phyloP scores from a whole-genome alignment of 53 echinoderm and acorn worm genomes.

The Zoroaster sp. region DNA sequence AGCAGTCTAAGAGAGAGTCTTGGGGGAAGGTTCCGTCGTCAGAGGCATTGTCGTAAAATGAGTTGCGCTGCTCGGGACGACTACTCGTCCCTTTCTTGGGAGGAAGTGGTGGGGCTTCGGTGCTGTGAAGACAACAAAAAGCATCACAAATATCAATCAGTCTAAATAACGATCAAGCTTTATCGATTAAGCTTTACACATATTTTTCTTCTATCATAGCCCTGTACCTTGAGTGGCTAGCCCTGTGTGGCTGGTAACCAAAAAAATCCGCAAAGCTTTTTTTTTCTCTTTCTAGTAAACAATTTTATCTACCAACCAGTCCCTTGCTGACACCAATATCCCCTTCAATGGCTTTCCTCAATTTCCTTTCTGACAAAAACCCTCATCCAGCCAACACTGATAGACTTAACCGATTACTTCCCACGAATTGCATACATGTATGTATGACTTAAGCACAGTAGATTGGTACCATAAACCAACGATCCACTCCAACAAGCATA shows the following conservation, averaged over 20 bases:
- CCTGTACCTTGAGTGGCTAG: too few species aligned
- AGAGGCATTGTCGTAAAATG: conserved; percentile 68
- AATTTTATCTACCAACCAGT: too few species aligned
- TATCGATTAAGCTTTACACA: too few species aligned
- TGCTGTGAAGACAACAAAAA: not conserved
- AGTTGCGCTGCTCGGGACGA: conserved; percentile 49
- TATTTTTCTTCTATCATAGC: too few species aligned
- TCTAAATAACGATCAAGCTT: too few species aligned
- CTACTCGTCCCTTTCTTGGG: conserved; percentile 60
- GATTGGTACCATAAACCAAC: too few species aligned
- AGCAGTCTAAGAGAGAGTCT: conserved; percentile 59
- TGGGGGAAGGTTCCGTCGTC: conserved; percentile 36
- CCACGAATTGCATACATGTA: too few species aligned
- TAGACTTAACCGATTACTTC: not conserved
- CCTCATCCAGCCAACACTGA: not conserved
- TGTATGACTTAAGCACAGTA: too few species aligned
- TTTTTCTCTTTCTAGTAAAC: too few species aligned
- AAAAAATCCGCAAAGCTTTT: too few species aligned
- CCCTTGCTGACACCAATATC: not conserved
- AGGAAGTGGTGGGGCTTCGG: conserved; percentile 75
- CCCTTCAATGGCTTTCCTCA: not conserved
- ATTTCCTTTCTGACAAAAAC: not conserved
- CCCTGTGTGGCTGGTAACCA: too few species aligned
- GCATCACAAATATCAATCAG: not conserved
- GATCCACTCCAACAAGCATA: too few species aligned